These are phyloP conservation scores for Brachyistius frenatus DNA, from an alignment of 2,113 vertebrate genomes.

Conservation along the genomic window DNA sequence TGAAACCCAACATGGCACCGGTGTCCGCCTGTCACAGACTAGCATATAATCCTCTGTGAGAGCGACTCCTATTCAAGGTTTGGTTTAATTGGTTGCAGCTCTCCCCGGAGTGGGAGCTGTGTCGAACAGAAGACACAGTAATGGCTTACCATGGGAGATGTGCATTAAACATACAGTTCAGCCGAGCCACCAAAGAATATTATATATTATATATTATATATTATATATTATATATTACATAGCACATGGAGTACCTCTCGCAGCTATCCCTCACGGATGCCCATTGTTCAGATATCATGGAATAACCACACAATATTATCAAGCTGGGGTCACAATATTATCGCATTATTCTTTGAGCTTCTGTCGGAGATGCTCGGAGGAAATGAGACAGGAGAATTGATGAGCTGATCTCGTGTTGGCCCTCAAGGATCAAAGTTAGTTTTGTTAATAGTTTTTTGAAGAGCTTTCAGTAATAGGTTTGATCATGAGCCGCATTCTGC, in stretches of 20 bases:
- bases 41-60: constrained; percentile 18
- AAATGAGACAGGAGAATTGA: constrained; percentile 15
- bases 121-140: constrained; percentile 45
- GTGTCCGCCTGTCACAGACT: constrained; percentile 57
- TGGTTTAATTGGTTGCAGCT: constrained; percentile 73
- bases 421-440: constrained; percentile 25
- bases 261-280: constrained; percentile 12
- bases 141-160: constrained; percentile 67
- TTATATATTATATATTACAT: too few relatives aligned
- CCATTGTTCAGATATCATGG: constrained; percentile 20
- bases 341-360: neutral
- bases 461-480: constrained; percentile 14
- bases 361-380: neutral
- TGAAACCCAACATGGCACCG: constrained; percentile 29
- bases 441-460: constrained; percentile 25
- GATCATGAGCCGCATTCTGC: constrained; percentile 24
- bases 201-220: too few relatives aligned
- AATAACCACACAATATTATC: constrained; percentile 29
- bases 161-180: constrained; percentile 59
- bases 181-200: constrained; percentile 32
- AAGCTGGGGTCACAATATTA: constrained; percentile 9
- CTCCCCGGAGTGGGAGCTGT: constrained; percentile 47
- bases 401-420: constrained; percentile 9
- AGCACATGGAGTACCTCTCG: constrained; percentile 13
- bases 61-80: constrained; percentile 38